A percentile compares a stretch with the other conserved stretches of the same genome.
Conservation (phyloP, 2,797 vertebrate species). For the Clarias platycephalus region DNA sequence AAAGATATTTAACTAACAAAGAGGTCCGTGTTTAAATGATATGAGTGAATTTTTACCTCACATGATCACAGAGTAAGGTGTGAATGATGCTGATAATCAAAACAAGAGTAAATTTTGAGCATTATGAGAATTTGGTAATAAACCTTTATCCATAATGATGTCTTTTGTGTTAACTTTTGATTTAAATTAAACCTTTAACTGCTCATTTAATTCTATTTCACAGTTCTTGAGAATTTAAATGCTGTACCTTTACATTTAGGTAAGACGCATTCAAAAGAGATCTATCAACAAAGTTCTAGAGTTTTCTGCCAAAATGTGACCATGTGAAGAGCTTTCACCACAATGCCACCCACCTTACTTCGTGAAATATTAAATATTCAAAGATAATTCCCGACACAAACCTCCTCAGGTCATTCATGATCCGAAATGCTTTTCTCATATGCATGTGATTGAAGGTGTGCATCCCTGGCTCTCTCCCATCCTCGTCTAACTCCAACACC, state of each 20-base stretch:
- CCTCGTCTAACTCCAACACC: constrained; percentile 76
- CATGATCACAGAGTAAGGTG: neutral
- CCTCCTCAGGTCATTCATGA: constrained; percentile 96
- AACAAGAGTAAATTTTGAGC: neutral
- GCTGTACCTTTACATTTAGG: neutral
- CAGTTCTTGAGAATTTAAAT: neutral
- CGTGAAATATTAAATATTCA: neutral
- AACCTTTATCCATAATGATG: neutral
- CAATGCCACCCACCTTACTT: neutral
- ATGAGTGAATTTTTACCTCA: neutral
- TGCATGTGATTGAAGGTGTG: constrained; percentile 87
- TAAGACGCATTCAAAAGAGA: neutral
- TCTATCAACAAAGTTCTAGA: neutral
- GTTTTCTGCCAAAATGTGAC: neutral
- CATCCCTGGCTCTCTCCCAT: constrained; percentile 77
- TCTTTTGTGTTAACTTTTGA: no score
- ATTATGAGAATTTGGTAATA: neutral
- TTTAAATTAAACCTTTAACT: neutral
- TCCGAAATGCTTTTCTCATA: constrained; percentile 92
- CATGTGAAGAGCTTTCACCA: neutral
- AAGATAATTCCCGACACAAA: constrained; percentile 52
- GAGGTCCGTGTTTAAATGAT: neutral
- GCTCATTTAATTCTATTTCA: neutral
- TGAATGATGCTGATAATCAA: neutral
- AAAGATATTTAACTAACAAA: neutral